Conservation (phyloP, 2,797 vertebrate species). For the Lycodopsis pacificus region DNA sequence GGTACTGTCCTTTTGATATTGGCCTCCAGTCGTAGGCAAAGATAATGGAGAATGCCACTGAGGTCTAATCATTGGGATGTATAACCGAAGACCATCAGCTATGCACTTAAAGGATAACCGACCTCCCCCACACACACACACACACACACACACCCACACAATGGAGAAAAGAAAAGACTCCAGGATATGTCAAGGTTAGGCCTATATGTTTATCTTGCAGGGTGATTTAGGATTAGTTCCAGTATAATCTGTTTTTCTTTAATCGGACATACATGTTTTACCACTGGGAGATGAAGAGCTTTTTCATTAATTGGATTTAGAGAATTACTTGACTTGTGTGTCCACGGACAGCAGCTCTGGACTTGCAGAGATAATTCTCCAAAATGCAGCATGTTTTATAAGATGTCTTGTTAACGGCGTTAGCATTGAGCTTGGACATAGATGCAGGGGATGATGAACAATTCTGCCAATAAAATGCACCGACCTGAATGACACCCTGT, state of each 20-base stretch:
- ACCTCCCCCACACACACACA: not conserved
- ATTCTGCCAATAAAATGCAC: constrained; percentile 28
- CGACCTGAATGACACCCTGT: constrained; percentile 20
- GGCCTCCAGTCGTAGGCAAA: constrained; percentile 35
- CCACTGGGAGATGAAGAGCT: constrained; percentile 56
- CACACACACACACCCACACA: not conserved
- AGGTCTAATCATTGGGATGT: constrained; percentile 24
- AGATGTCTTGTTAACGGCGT: constrained; percentile 27
- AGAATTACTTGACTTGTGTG: constrained; percentile 58
- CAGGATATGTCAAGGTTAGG: constrained; percentile 36
- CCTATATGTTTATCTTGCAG: constrained; percentile 35
- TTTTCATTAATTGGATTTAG: constrained; percentile 65
- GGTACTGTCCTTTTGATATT: constrained; percentile 48
- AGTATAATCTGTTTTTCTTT: constrained; percentile 55
- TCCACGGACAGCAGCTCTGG: constrained; percentile 18
- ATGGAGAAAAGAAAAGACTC: not conserved
- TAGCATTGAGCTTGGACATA: constrained; percentile 16
- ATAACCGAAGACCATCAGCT: constrained; percentile 40
- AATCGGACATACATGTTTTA: constrained; percentile 64
- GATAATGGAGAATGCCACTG: constrained; percentile 43
- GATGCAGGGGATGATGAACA: constrained; percentile 11
- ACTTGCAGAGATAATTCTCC: constrained; percentile 34
- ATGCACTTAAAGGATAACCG: constrained; percentile 1
- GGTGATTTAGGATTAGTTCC: constrained; percentile 59
- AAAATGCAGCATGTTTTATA: constrained; percentile 29